Conservation (phyloP, 2,113 vertebrate genomes). For the Scolopax mira region DNA sequence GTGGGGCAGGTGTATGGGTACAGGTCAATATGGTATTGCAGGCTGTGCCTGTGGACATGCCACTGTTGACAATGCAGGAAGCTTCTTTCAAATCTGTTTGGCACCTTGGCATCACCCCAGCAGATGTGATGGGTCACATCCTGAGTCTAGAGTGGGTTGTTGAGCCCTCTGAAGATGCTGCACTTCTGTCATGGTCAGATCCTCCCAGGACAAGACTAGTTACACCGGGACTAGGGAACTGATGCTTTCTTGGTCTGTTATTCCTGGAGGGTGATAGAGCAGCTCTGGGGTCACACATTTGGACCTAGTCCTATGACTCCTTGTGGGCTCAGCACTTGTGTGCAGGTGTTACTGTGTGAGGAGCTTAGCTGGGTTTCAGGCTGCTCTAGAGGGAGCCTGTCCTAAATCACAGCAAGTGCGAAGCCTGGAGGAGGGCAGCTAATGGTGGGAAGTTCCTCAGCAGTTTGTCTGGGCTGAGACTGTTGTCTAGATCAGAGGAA, state of each 20-base stretch:
- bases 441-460: neutral
- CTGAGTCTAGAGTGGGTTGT: neutral
- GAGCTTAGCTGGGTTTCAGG: neutral
- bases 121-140: neutral
- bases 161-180: neutral
- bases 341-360: fast-evolving
- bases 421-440: neutral
- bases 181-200: neutral
- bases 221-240: neutral
- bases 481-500: neutral
- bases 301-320: fast-evolving
- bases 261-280: neutral
- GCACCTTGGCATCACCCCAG: neutral
- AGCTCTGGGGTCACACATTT: neutral
- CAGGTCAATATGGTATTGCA: neutral
- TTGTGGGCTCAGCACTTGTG: fast-evolving
- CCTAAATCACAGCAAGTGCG: neutral
- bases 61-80: neutral
- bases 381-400: neutral
- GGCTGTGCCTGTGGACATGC: neutral
- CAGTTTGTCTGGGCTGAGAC: neutral
- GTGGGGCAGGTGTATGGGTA: neutral
- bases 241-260: neutral
- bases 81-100: fast-evolving
- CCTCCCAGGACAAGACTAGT: neutral